A percentile compares a stretch with the other conserved stretches of the same genome.
These are phyloP conservation scores for Cactoblastis cactorum DNA, from an alignment of 2,888 invertebrate genomes.

Conservation along the genomic window DNA sequence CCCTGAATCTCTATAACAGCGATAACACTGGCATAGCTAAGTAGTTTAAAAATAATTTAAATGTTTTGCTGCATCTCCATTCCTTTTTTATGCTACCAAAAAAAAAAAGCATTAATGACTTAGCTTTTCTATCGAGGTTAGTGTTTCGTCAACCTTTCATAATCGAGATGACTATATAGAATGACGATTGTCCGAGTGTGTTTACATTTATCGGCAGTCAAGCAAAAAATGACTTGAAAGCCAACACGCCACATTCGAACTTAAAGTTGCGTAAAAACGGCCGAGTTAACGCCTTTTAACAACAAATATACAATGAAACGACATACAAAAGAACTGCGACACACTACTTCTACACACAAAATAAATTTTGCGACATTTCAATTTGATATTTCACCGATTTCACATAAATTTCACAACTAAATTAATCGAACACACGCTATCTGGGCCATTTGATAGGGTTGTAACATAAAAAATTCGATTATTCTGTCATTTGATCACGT, in stretches of 20 bases:
- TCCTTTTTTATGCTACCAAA: no score
- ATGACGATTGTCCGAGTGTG: constrained; percentile 32
- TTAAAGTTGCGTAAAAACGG: constrained; percentile 54
- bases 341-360: constrained; percentile 32
- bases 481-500: constrained; percentile 59
- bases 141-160: neutral
- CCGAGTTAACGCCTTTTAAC: constrained; percentile 61
- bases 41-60: no score
- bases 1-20: no score
- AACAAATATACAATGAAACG: constrained; percentile 47
- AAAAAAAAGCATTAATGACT: no score
- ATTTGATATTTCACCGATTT: constrained; percentile 71
- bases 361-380: constrained; percentile 51
- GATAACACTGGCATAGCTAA: no score
- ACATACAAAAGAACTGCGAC: constrained; percentile 49
- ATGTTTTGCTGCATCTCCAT: no score
- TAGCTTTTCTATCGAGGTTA: neutral
- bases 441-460: constrained; percentile 53
- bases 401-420: constrained; percentile 67
- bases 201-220: constrained; percentile 40
- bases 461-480: constrained; percentile 51
- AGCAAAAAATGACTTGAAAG: constrained; percentile 26
- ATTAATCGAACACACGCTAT: constrained; percentile 63
- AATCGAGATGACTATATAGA: constrained; percentile 21
- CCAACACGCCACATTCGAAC: constrained; percentile 40